Evolutionary conservation across 2,113 vertebrate species (phyloP).

Genomic region (Gobiocypris rarus): DNA sequence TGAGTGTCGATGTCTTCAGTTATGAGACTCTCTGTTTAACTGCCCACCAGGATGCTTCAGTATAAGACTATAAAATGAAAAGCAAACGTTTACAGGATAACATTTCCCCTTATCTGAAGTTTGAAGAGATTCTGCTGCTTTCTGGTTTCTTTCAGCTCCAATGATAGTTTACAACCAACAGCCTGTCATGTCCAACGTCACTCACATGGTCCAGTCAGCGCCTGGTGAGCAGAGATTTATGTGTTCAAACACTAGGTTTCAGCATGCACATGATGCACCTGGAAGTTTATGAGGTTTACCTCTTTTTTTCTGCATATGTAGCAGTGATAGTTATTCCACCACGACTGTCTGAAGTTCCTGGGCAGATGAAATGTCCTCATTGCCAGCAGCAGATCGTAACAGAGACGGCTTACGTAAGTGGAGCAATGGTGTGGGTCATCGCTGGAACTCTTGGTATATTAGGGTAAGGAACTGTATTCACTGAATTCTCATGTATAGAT

Average conservation of each 20-base stretch:
- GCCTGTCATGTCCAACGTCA: background rate
- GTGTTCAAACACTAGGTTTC: background rate
- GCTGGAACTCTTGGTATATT: conserved; percentile 46
- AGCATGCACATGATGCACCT: background rate
- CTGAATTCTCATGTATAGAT: background rate
- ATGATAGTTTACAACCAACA: background rate
- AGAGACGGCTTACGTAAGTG: conserved; percentile 29
- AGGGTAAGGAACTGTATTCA: background rate
- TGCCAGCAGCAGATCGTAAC: conserved; percentile 40
- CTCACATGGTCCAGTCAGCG: background rate
- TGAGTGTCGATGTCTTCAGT: background rate
- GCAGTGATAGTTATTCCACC: background rate
- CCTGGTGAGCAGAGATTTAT: background rate
- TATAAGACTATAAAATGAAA: background rate
- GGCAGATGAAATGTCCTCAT: conserved; percentile 17
- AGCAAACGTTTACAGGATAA: background rate
- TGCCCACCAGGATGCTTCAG: background rate
- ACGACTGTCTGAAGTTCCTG: background rate
- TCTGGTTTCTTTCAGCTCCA: conserved; percentile 4
- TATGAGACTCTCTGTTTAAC: background rate
- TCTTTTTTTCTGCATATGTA: background rate
- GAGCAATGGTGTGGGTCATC: conserved; percentile 68
- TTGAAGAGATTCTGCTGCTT: background rate
- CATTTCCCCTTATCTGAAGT: background rate
- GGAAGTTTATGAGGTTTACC: background rate